phyloP scores from a whole-genome alignment of 2,888 invertebrate species.

The Adelognathus sp. region DNA sequence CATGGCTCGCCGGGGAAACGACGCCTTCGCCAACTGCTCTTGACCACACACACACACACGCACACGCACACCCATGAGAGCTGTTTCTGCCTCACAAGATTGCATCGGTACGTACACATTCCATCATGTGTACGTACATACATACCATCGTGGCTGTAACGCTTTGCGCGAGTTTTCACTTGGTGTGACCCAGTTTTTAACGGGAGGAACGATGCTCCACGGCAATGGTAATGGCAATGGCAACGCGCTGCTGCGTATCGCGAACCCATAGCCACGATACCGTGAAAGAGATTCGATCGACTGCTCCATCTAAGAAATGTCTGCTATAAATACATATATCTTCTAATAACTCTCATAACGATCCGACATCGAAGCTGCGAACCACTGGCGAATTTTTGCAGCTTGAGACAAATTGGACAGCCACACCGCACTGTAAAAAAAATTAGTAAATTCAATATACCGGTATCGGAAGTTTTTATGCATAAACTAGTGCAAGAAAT shows the following conservation, averaged over 20 bases:
- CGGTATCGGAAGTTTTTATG: no score
- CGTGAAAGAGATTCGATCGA: conserved; percentile 30
- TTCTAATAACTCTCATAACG: no score
- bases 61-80: no score
- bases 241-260: conserved; percentile 40
- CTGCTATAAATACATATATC: no score
- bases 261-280: conserved; percentile 17
- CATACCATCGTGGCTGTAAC: conserved; percentile 37
- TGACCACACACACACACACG: conserved; percentile 5
- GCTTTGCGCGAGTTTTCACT: conserved; percentile 76
- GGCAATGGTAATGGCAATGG: conserved; percentile 42
- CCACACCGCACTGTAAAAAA: no score
- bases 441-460: no score
- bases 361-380: no score
- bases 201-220: conserved; percentile 51
- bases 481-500: no score
- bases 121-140: conserved; percentile 8
- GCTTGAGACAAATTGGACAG: no score
- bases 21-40: conserved; percentile 41
- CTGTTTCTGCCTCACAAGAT: conserved; percentile 24
- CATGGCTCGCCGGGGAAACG: not conserved
- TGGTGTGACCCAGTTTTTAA: conserved; percentile 77
- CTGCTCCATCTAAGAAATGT: not conserved
- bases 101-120: conserved; percentile 24
- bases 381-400: no score